Evolutionary conservation across 2,113 vertebrate genomes (phyloP).

Genomic region (Argyrosomus japonicus): DNA sequence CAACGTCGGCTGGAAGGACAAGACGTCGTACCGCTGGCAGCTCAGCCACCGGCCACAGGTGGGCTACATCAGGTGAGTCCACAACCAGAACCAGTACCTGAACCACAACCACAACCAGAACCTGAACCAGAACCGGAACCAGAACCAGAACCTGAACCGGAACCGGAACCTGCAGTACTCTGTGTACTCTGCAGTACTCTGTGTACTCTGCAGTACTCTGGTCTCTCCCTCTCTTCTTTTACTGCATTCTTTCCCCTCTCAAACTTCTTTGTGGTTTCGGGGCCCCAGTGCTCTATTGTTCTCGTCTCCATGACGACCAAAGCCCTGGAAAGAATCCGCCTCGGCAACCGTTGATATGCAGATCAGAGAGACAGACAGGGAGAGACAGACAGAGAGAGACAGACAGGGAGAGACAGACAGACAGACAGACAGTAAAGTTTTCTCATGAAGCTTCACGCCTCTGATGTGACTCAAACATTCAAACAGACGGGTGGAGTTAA

Average conservation of each 20-base stretch:
- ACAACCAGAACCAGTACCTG: background rate
- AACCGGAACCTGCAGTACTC: too few species aligned
- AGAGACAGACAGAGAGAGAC: slow-evolving; percentile 1
- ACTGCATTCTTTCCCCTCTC: slow-evolving; percentile 65
- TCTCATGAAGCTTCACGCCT: too few species aligned
- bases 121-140: too few species aligned
- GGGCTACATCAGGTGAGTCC: slow-evolving; percentile 94
- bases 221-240: background rate
- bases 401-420: slow-evolving; percentile 5
- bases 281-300: slow-evolving; percentile 86
- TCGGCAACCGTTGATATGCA: slow-evolving; percentile 89
- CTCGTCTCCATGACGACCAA: slow-evolving; percentile 87
- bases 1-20: slow-evolving; percentile 94
- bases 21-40: slow-evolving; percentile 95
- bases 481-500: too few species aligned
- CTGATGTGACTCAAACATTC: background rate
- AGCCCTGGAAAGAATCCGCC: slow-evolving; percentile 86
- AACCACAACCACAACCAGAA: too few species aligned
- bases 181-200: background rate
- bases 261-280: slow-evolving; percentile 72
- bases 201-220: background rate
- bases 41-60: slow-evolving; percentile 94
- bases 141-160: background rate
- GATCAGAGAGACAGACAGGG: slow-evolving; percentile 73
- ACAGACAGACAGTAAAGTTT: too few species aligned